Conservation (phyloP, 2,113 vertebrate species). For the Quiscalus mexicanus region DNA sequence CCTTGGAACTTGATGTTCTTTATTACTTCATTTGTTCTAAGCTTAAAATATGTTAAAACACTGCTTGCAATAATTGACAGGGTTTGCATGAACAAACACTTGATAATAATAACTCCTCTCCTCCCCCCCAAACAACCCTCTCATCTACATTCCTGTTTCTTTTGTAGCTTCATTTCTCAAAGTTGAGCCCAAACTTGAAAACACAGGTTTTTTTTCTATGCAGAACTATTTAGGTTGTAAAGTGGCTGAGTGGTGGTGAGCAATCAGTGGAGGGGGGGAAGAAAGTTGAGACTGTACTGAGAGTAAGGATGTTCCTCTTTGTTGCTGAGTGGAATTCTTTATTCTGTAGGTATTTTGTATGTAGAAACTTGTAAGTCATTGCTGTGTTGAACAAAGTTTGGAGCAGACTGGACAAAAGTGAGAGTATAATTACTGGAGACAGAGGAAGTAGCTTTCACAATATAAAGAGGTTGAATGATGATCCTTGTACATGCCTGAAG, state of each 20-base stretch:
- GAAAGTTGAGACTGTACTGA: neutral
- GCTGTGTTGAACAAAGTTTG: neutral
- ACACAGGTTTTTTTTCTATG: neutral
- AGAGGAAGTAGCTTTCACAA: neutral
- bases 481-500: neutral
- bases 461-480: neutral
- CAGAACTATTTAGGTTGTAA: neutral
- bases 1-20: neutral
- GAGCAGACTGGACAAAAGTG: neutral
- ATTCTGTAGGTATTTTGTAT: neutral
- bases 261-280: fast-evolving
- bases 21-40: neutral
- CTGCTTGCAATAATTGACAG: neutral
- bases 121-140: neutral
- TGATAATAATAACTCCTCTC: neutral
- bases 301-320: neutral
- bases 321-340: neutral
- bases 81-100: neutral
- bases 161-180: neutral
- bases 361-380: neutral
- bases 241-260: neutral
- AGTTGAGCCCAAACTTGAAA: neutral
- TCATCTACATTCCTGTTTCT: neutral
- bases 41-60: neutral
- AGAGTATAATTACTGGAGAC: neutral